phyloP scores from a whole-genome alignment of 2,113 vertebrate species.

The Podilymbus podiceps region DNA sequence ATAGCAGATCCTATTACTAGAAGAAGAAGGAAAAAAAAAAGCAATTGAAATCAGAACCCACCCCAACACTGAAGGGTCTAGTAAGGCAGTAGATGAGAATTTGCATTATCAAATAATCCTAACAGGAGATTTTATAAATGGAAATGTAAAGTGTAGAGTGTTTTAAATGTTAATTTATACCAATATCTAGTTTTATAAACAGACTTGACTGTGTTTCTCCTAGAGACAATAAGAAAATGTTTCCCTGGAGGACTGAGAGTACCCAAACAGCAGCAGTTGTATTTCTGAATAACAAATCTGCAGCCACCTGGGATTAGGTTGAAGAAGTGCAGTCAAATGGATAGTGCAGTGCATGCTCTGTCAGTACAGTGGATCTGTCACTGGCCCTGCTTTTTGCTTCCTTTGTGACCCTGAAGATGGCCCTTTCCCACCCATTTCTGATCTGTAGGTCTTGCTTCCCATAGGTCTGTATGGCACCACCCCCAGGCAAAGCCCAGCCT shows the following conservation, averaged over 20 bases:
- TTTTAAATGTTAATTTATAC: conserved; percentile 37
- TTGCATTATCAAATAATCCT: conserved; percentile 54
- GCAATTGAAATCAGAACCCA: conserved; percentile 38
- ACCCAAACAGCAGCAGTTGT: background rate
- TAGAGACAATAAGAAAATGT: background rate
- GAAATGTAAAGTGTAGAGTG: conserved; percentile 13
- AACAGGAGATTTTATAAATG: conserved; percentile 50
- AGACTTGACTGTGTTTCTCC: background rate
- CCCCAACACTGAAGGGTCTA: background rate
- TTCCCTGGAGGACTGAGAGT: background rate
- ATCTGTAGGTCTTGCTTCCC: background rate
- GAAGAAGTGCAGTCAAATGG: background rate
- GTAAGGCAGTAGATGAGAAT: conserved; percentile 48
- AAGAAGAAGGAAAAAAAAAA: background rate
- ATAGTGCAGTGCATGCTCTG: background rate
- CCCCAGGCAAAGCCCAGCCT: background rate
- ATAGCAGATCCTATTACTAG: conserved; percentile 38
- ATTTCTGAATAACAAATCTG: background rate
- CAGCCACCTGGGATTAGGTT: background rate
- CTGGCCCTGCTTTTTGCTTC: background rate
- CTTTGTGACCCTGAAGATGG: background rate
- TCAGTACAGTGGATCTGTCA: fast-evolving
- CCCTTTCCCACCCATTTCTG: background rate
- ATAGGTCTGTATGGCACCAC: background rate
- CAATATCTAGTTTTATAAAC: conserved; percentile 8